phyloP scores from a whole-genome alignment of 2,113 vertebrate species.

The Clupea harengus region DNA sequence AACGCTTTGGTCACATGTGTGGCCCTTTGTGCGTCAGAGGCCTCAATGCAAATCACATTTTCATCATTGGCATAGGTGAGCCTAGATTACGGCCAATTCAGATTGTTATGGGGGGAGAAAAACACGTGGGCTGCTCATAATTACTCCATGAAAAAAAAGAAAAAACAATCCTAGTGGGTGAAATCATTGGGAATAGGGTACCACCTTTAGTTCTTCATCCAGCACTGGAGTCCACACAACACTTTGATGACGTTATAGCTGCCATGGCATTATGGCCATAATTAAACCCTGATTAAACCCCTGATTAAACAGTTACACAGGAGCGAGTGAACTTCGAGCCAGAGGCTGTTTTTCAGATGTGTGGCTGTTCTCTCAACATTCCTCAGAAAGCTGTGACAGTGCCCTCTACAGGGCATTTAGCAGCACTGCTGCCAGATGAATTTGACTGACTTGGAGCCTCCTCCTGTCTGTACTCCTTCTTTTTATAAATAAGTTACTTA shows the following conservation, averaged over 20 bases:
- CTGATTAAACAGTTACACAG: conserved; percentile 56
- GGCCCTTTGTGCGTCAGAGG: conserved; percentile 8
- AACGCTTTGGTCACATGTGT: conserved; percentile 6
- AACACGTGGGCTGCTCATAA: neutral
- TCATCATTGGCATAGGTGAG: neutral
- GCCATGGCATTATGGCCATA: conserved; percentile 50
- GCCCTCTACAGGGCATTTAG: conserved; percentile 56
- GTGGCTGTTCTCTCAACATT: neutral
- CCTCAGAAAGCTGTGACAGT: neutral
- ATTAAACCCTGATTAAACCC: conserved; percentile 61
- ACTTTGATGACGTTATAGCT: conserved; percentile 35
- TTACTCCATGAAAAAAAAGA: neutral
- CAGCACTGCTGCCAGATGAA: conserved; percentile 19
- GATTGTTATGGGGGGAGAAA: neutral
- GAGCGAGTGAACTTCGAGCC: conserved; percentile 41
- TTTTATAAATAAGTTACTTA: neutral
- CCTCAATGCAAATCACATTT: conserved; percentile 10
- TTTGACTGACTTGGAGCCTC: neutral
- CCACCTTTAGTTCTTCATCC: neutral
- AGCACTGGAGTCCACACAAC: neutral
- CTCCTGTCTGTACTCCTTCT: neutral
- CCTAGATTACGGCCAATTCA: conserved; percentile 15
- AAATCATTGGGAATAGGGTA: neutral
- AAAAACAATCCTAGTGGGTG: neutral
- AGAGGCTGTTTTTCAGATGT: conserved; percentile 38